Evolutionary conservation across 2,113 vertebrate species (phyloP).

Genomic region (Sphaerodactylus townsendi): DNA sequence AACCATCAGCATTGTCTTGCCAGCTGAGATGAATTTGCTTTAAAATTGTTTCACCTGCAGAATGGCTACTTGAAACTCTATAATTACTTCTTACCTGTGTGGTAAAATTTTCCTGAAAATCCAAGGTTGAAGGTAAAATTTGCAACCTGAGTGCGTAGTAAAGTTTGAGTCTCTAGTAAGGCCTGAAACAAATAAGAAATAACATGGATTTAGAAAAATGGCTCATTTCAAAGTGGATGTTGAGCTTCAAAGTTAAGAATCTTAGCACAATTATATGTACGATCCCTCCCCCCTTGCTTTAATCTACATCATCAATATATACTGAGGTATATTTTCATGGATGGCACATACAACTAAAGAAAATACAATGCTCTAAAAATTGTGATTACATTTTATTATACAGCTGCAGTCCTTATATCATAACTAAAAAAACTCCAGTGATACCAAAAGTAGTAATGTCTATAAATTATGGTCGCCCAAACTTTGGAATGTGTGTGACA

Average conservation of each 20-base stretch:
- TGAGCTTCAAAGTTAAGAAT: conserved; percentile 27
- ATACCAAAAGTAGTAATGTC: not conserved
- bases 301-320: not conserved
- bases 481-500: too few species aligned
- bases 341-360: not conserved
- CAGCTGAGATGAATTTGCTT: conserved; percentile 5
- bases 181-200: conserved; percentile 85
- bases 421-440: not conserved
- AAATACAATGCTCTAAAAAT: not conserved
- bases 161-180: conserved; percentile 86
- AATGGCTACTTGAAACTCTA: conserved; percentile 58
- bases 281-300: not conserved
- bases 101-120: conserved; percentile 91
- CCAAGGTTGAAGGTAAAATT: conserved; percentile 92
- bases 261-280: not conserved
- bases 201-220: conserved; percentile 72
- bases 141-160: conserved; percentile 87
- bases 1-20: not conserved
- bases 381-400: not conserved
- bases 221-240: conserved; percentile 53
- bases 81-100: conserved; percentile 84
- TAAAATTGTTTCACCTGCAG: conserved; percentile 50
- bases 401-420: not conserved
- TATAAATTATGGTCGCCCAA: not conserved
- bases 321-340: too few species aligned